Base-by-base conservation (phyloP, 2,797 vertebrate genomes). In the Myotis findleyi region DNA sequence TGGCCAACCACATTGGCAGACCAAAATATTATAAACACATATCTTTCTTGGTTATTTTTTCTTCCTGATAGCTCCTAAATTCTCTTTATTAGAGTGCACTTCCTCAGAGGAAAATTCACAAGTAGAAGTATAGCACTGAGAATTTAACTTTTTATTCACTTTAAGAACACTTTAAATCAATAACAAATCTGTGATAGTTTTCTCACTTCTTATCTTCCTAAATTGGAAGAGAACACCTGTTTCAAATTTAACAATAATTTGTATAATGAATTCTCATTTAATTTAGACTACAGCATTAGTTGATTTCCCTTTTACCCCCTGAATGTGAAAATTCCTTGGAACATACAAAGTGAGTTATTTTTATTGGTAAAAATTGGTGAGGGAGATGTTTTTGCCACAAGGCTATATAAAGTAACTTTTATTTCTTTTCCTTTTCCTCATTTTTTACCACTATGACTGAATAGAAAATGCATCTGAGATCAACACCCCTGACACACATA, bases 321-420 rank as follows among this genome's bases (percentile, higher is more conserved):
- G 77, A 96, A 96, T 89, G 72, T 97, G 97, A 97, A 98, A 98
- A 97, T 97, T 96, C 86, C 94, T 95, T 82, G 57, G 47, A 95
- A 95, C 72, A 96, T 97, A 93, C 96, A 97, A 96, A 96, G 82
- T 13, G 73, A 97, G 92, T 69, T 96, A 96, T 79, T 97, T 98
- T 97, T 98, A 96, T 98, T 98, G 97, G 96, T 96, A 97, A 97
- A 97, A 95, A 94, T 91, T 87, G n/a, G 38, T 86, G 44, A 91
- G 88, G 93, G 0, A 77, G 59, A 49, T 97, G 81, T 96, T 97
- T 97, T 97, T 97, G 84, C 87, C 92, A 96, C 84, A 95, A 59
- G 3, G 0, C 87, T 97, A 97, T 93, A 97, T 96, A 94, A 95
- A 96, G 68, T 49, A 89, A 95, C 62, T 71, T 95, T 30, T 25